Evolutionary conservation across 2,797 vertebrate genomes (phyloP).

Genomic region (Sylvilagus floridanus): DNA sequence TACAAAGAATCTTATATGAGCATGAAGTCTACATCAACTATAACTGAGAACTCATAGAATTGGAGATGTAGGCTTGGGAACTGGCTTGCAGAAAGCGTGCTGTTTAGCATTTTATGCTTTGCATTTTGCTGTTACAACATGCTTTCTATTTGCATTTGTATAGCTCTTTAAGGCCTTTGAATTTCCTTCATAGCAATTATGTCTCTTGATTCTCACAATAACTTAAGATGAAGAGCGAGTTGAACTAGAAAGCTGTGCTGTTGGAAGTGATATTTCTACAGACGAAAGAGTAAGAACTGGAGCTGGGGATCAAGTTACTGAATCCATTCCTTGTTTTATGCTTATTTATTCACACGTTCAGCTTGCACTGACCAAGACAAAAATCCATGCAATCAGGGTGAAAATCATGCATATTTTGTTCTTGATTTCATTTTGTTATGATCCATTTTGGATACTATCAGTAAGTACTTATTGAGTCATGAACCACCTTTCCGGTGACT

Average conservation of each 20-base stretch:
- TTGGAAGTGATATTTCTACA: too few species aligned
- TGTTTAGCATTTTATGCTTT: background rate
- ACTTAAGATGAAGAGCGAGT: background rate
- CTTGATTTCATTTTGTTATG: background rate
- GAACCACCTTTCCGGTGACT: background rate
- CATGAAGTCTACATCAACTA: background rate
- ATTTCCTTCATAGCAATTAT: background rate
- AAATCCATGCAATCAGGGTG: background rate
- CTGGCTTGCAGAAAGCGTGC: background rate
- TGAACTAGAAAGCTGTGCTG: background rate
- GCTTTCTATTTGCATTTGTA: background rate
- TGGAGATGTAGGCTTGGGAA: background rate
- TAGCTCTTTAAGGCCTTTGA: background rate
- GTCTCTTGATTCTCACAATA: background rate
- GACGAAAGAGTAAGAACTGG: too few species aligned
- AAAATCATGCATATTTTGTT: background rate
- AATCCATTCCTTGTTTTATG: background rate
- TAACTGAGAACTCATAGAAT: background rate
- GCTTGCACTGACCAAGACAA: conserved; percentile 28
- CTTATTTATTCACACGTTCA: background rate
- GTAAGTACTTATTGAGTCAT: background rate
- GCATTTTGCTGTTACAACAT: background rate
- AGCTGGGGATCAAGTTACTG: background rate
- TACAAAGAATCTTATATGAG: background rate
- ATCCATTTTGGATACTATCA: background rate